Evolutionary conservation across 2,888 invertebrate species (phyloP), one percentile per base, ranked within the genome.

Genomic region (Flexamia atlantica): DNA sequence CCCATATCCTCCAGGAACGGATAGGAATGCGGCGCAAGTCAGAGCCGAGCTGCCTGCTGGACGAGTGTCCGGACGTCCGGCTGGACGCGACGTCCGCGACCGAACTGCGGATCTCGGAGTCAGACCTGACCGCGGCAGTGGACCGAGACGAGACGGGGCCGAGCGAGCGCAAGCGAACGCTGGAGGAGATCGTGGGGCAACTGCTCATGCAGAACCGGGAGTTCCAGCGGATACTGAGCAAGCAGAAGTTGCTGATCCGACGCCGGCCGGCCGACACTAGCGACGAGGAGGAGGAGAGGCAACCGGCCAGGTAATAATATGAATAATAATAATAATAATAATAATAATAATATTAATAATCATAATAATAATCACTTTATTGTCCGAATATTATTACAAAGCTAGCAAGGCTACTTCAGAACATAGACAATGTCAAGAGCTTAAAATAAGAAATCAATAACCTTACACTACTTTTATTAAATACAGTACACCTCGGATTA

Each of bases 181-280:
- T 94, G 87, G 95, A 95, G 90, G 92, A 96, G 90, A 94, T 97
- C 74, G 96, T 97, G 79, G 94, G 96, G 0, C 96, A 96, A 88
- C 91, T 97, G 17, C 90, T 97, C 5, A 94, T 96, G 93, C 95
- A 96, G 89, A 96, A 95, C 88, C 93, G 95, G 87, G 96, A 96
- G 86, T 96, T 97, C 87, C 95, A 96, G 87, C 94, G 95, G 86
- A 92, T 96, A 64, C 91, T 96, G 32, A 95, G 95, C 87, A 95
- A 95, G 88, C 95, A 95, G 87, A 93, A 95, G 85, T 92, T 87
- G 91, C 92, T n/a, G 91, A 91, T 88, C 0, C 92, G 92, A 85
- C 91, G 92, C 30, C 92, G 92, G 25, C 76, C 84, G 12, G 85
- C 86, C 4, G 87, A 87, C 46, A 87, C 87, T 0, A 87, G 86